Percentiles rank a stretch among this genome's conserved stretches.
Conservation (phyloP, 2,888 invertebrate genomes). For the Eupeodes latifasciatus region DNA sequence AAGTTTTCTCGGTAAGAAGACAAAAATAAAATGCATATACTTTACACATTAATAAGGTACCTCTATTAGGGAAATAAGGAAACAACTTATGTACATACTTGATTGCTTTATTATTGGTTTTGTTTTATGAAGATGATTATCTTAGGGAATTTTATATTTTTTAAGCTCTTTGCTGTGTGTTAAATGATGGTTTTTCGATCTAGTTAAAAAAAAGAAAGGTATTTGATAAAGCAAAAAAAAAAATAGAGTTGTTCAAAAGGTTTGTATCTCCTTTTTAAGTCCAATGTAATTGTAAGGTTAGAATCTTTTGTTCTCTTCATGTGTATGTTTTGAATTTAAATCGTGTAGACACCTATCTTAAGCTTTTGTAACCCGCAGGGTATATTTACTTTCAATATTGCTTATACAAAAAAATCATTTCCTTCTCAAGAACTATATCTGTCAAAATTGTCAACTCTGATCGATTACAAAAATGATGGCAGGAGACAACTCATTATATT, state of each 20-base stretch:
- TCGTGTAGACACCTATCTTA: neutral
- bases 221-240: too few species aligned
- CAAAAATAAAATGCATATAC: too few species aligned
- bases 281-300: neutral
- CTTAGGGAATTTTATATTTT: neutral
- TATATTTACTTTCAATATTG: conserved; percentile 8
- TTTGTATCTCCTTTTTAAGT: too few species aligned
- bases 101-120: neutral
- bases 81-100: neutral
- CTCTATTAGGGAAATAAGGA: neutral
- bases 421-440: conserved; percentile 60
- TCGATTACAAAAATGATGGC: conserved; percentile 62
- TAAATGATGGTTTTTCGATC: too few species aligned
- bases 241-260: too few species aligned
- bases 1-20: neutral
- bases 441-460: conserved; percentile 69
- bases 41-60: too few species aligned
- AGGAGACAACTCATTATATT: conserved; percentile 50
- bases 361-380: neutral
- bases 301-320: neutral
- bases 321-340: neutral
- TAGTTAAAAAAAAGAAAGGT: too few species aligned
- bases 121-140: neutral
- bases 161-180: too few species aligned
- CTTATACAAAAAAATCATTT: neutral